Evolutionary conservation across 2,797 vertebrate species (phyloP), one percentile per base, ranked within the genome.

Genomic region (Manis javanica): DNA sequence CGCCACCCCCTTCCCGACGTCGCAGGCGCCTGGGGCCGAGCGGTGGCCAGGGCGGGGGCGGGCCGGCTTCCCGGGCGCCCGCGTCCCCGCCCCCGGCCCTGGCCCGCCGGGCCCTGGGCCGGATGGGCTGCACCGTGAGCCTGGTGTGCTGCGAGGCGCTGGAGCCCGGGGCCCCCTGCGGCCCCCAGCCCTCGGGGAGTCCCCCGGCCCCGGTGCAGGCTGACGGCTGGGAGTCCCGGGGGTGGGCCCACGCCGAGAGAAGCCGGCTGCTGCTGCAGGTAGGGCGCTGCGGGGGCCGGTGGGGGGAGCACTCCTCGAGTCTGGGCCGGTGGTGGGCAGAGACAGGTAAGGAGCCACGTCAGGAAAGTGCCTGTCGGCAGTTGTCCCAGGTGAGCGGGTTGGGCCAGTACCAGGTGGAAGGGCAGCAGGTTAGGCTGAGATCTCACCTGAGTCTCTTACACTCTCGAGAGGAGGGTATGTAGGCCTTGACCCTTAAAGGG

Each of bases 61-160:
- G 68, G 72, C 71, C 75, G 14, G 53, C 34, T 85, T 64, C 42
- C 59, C 8, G 57, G 72, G 66, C 91, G 16, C 59, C 68, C 19
- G 13, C 13, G 66, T 96, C 89, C 85, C 89, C 55, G 51, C 72
- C 93, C 90, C 66, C 16, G 57, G 84, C 66, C 81, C 72, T 21
- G 37, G 92, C 63, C 90, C 51, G 46, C 83, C 0, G 42, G 90
- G 68, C 34, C 19, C 96, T 68, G 0, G 21, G 91, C 84, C 46
- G 23, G 86, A 97, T 97, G 96, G 95, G 97, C 94, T 97, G 96
- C 96, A 94, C 96, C 1, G 94, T 97, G 95, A 97, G 97, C 89
- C 19, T 97, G 94, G 96, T 96, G 95, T 98, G 97, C 92, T 97
- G 95, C 26, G 95, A 97, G 87, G 94, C 64, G 18, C 96, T 97